These are phyloP conservation scores for Phainopepla nitens DNA, from an alignment of 2,113 vertebrate genomes.

Conservation along the genomic window DNA sequence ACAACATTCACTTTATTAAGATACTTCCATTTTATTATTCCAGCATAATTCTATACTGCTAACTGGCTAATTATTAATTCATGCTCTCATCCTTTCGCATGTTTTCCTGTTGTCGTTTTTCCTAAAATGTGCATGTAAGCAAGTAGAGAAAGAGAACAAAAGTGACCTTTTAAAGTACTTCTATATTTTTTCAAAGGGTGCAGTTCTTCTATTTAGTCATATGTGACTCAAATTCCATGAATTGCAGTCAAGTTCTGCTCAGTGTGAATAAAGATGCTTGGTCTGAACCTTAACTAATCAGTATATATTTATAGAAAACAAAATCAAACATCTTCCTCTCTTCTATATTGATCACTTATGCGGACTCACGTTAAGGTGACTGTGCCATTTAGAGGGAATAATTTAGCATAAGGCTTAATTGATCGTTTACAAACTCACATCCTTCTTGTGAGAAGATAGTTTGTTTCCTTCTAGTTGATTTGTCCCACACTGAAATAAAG, in stretches of 20 bases:
- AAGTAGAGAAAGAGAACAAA: neutral
- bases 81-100: neutral
- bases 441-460: neutral
- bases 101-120: neutral
- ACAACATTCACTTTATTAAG: neutral
- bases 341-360: neutral
- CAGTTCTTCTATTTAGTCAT: neutral
- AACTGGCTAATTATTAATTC: neutral
- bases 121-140: neutral
- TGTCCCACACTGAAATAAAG: neutral
- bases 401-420: neutral
- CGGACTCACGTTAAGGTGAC: neutral
- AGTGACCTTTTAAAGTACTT: neutral
- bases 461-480: neutral
- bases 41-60: neutral
- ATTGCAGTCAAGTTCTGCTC: neutral
- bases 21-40: neutral
- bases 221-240: neutral
- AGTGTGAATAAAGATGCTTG: neutral
- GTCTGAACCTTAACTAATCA: neutral
- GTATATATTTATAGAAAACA: neutral
- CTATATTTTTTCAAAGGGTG: neutral
- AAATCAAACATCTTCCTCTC: neutral
- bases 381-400: neutral
- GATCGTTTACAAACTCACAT: neutral